Conservation (phyloP, 2,797 vertebrate species). For the Salarias fasciatus region DNA sequence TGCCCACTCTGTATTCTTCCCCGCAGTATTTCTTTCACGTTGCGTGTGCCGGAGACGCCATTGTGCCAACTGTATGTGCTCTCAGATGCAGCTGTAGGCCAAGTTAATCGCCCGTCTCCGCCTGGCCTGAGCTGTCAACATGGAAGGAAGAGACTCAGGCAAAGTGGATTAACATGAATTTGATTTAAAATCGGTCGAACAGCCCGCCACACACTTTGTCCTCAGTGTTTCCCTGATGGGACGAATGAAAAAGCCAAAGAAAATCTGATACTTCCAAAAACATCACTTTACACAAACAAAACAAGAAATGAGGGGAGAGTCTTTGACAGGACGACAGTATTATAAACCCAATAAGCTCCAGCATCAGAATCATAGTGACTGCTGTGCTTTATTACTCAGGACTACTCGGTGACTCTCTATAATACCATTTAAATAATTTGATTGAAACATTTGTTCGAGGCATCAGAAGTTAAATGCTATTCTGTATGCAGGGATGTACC, state of each 20-base stretch:
- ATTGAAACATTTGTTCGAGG: not conserved
- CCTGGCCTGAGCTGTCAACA: constrained; percentile 37
- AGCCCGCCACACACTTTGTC: constrained; percentile 1
- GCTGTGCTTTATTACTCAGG: too few relatives aligned
- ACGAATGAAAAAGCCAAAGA: not conserved
- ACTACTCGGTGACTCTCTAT: not conserved
- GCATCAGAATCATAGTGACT: not conserved
- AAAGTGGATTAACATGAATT: constrained; percentile 56
- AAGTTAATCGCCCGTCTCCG: constrained; percentile 47
- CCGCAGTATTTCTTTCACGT: constrained; percentile 26
- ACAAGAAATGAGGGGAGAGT: not conserved
- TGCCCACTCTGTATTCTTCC: constrained; percentile 6
- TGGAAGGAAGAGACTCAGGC: not conserved
- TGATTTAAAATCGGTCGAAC: constrained; percentile 17
- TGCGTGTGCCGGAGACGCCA: constrained; percentile 22
- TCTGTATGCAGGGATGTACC: not conserved
- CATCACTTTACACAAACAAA: constrained; percentile 1
- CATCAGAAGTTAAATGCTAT: constrained; percentile 1
- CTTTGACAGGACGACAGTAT: not conserved
- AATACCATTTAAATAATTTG: not conserved
- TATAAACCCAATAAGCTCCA: not conserved
- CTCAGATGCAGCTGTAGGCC: constrained; percentile 23
- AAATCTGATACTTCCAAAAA: constrained; percentile 1
- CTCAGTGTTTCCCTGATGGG: not conserved
- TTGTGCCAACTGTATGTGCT: constrained; percentile 28